Conservation (phyloP, 2,888 invertebrate genomes). For the Salpingus planirostris region DNA sequence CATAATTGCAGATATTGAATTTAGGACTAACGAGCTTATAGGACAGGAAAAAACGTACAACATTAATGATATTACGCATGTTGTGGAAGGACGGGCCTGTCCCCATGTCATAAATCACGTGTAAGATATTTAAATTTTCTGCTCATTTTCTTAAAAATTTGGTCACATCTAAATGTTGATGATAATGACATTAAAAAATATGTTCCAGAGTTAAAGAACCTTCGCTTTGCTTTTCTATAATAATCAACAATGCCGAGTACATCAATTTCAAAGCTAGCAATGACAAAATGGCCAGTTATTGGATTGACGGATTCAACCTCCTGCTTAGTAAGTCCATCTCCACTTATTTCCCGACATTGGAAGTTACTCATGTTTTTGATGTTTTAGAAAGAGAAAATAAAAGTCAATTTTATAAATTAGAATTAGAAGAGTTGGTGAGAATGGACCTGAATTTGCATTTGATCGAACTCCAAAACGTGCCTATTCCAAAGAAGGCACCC, state of each 20-base stretch:
- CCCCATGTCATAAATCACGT: conserved; percentile 29
- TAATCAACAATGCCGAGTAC: conserved; percentile 26
- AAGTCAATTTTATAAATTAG: conserved; percentile 30
- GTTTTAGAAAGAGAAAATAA: conserved; percentile 18
- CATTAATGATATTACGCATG: conserved; percentile 29
- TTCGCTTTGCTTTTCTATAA: conserved; percentile 30
- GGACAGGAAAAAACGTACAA: conserved; percentile 18
- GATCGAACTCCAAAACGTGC: conserved; percentile 34
- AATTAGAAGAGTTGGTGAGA: conserved; percentile 30
- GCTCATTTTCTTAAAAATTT: too few relatives aligned
- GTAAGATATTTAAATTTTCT: conserved; percentile 20
- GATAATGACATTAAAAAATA: neutral
- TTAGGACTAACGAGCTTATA: conserved; percentile 11
- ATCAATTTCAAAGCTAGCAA: conserved; percentile 35
- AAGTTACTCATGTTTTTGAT: too few relatives aligned
- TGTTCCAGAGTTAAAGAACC: conserved; percentile 23
- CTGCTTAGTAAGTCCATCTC: conserved; percentile 31
- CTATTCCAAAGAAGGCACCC: conserved; percentile 32
- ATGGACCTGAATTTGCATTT: conserved; percentile 36
- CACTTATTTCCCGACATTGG: too few relatives aligned
- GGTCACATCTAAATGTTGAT: neutral
- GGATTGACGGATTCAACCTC: conserved; percentile 35
- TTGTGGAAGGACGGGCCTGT: conserved; percentile 34
- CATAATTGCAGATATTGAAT: conserved; percentile 19
- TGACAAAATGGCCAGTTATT: conserved; percentile 28